Percentiles rank a stretch among this genome's conserved stretches.
Evolutionary conservation across 2,113 vertebrate species (phyloP).

Genomic region (Forbesichthys agassizii): DNA sequence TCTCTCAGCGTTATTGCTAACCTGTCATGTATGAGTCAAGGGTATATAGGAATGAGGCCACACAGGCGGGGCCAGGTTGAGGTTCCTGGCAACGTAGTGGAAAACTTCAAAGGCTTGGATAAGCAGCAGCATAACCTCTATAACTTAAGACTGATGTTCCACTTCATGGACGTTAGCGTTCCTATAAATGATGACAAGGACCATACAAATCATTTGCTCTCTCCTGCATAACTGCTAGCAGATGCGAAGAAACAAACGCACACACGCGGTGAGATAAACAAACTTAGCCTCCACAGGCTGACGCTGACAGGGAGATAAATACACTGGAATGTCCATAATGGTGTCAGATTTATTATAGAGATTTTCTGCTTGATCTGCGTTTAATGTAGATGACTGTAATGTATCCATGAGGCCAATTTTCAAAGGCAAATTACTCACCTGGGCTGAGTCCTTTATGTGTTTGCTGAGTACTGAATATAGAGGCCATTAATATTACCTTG

Average conservation of each 20-base stretch:
- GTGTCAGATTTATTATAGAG: conserved; percentile 53
- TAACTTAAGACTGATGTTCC: conserved; percentile 41
- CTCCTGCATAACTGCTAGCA: conserved; percentile 27
- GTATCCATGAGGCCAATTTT: conserved; percentile 53
- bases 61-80: neutral
- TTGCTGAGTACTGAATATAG: conserved; percentile 65
- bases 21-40: conserved; percentile 3
- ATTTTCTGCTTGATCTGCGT: conserved; percentile 64
- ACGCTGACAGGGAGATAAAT: conserved; percentile 34
- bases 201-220: conserved; percentile 23
- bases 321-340: conserved; percentile 46
- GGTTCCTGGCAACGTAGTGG: conserved; percentile 8
- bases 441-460: conserved; percentile 60
- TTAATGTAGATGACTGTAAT: conserved; percentile 54
- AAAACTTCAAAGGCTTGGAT: conserved; percentile 33
- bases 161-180: conserved; percentile 28
- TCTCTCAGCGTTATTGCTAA: neutral
- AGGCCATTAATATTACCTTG: conserved; percentile 56
- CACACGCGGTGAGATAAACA: conserved; percentile 31
- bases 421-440: conserved; percentile 55
- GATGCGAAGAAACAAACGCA: conserved; percentile 11
- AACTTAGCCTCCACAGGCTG: conserved; percentile 9
- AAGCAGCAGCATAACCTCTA: conserved; percentile 28
- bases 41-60: neutral
- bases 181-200: conserved; percentile 39